These are phyloP conservation scores for Pelobates cultripes DNA, from an alignment of 2,797 vertebrate genomes.

Conservation along the genomic window DNA sequence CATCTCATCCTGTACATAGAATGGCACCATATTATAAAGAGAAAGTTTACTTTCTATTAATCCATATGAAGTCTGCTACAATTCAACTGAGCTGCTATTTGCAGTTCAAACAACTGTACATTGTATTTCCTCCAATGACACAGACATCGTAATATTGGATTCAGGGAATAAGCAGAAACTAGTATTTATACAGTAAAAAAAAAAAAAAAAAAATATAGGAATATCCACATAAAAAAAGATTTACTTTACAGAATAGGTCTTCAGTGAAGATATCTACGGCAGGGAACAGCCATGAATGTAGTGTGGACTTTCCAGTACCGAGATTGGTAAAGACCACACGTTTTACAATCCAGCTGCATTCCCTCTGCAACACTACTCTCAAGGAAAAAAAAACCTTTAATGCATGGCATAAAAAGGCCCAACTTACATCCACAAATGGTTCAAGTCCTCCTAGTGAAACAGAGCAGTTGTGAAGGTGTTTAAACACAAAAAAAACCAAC, in stretches of 20 bases:
- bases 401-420: slow-evolving; percentile 30
- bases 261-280: neutral
- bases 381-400: slow-evolving; percentile 12
- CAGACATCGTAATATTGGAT: neutral
- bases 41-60: neutral
- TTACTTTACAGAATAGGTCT: neutral
- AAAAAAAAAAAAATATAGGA: neutral
- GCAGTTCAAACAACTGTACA: neutral
- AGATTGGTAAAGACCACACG: slow-evolving; percentile 22
- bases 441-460: slow-evolving; percentile 44
- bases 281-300: slow-evolving; percentile 6
- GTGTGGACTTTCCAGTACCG: neutral
- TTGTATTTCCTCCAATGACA: slow-evolving; percentile 1
- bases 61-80: slow-evolving; percentile 4
- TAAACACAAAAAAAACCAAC: slow-evolving; percentile 6
- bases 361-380: slow-evolving; percentile 5
- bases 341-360: slow-evolving; percentile 6
- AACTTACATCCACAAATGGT: slow-evolving; percentile 26
- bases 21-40: slow-evolving; percentile 2
- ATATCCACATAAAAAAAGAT: neutral
- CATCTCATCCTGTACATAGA: neutral
- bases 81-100: neutral
- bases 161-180: neutral
- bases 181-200: neutral
- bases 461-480: slow-evolving; percentile 14